These are phyloP conservation scores for Pandemis cinnamomeana DNA, from an alignment of 2,888 invertebrate genomes.

Conservation along the genomic window DNA sequence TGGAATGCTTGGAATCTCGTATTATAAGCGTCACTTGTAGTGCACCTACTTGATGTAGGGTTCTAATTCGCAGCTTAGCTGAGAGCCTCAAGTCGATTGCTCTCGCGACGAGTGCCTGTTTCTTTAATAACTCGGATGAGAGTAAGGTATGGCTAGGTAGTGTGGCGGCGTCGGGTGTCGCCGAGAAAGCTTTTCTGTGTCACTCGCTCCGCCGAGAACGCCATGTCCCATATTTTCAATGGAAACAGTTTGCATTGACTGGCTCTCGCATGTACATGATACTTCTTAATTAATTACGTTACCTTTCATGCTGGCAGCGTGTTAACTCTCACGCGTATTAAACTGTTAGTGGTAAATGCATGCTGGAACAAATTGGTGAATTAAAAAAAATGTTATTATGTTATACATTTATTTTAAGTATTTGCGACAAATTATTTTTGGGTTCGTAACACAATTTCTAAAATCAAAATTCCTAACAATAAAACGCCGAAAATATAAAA, in stretches of 20 bases:
- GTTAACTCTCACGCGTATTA: neutral
- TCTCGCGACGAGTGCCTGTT: conserved; percentile 45
- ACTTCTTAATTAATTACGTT: conserved; percentile 12
- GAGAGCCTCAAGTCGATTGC: conserved; percentile 46
- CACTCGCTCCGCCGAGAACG: conserved; percentile 63
- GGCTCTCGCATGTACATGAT: conserved; percentile 14
- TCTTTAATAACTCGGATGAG: conserved; percentile 65
- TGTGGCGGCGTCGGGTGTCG: conserved; percentile 50
- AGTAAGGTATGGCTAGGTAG: conserved; percentile 44
- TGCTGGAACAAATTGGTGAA: neutral
- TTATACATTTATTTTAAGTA: conserved; percentile 78
- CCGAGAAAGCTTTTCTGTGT: conserved; percentile 77
- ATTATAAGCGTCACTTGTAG: conserved; percentile 13
- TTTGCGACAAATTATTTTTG: conserved; percentile 73
- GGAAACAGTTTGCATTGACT: conserved; percentile 65
- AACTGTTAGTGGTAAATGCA: neutral
- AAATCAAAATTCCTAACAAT: no score
- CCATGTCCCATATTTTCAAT: conserved; percentile 74
- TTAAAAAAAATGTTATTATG: conserved; percentile 43
- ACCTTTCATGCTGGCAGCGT: neutral
- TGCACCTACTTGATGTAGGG: conserved; percentile 9
- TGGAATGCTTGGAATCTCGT: neutral
- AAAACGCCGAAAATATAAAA: no score
- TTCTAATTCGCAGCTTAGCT: conserved; percentile 33
- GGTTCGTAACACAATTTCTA: no score